Evolutionary conservation across 1,140 invertebrate species (phyloP).

Genomic region (Coelopa frigida): DNA sequence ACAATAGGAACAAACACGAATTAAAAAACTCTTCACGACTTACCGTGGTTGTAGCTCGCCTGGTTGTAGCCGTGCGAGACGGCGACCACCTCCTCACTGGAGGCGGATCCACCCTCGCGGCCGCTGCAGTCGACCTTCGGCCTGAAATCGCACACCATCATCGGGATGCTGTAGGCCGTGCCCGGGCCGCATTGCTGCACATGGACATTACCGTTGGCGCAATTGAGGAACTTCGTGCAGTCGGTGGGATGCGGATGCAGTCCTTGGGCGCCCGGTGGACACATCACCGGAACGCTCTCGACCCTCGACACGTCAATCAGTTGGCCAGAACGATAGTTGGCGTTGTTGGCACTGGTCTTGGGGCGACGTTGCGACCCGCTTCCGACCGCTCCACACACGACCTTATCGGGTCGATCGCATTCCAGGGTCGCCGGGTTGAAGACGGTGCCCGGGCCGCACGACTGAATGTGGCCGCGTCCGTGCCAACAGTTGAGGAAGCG

Average conservation of each 20-base stretch:
- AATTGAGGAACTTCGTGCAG: conserved; percentile 61
- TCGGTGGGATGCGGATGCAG: conserved; percentile 55
- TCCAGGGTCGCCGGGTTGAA: conserved; percentile 56
- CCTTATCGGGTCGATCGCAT: conserved; percentile 60
- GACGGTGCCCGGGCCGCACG: conserved; percentile 58
- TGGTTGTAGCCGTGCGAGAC: too few species aligned
- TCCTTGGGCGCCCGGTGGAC: conserved; percentile 47
- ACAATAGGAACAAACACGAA: too few species aligned
- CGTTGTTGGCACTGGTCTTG: conserved; percentile 42
- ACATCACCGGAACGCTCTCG: conserved; percentile 26
- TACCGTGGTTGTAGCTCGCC: too few species aligned
- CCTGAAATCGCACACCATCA: conserved; percentile 55
- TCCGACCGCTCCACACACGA: conserved; percentile 51
- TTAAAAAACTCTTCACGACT: too few species aligned
- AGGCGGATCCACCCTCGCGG: not conserved
- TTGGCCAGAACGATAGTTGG: conserved; percentile 5
- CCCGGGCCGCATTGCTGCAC: conserved; percentile 59
- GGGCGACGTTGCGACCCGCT: conserved; percentile 53
- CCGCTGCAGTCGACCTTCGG: conserved; percentile 49
- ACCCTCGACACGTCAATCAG: not conserved
- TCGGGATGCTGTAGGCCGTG: conserved; percentile 56
- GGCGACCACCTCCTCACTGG: too few species aligned
- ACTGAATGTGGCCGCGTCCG: conserved; percentile 52
- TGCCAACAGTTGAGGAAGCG: conserved; percentile 63
- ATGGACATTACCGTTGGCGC: conserved; percentile 52